A percentile compares a stretch with the other conserved stretches of the same genome.
Evolutionary conservation across 2,797 vertebrate species (phyloP).

Genomic region (Philypnodon macrostomus): DNA sequence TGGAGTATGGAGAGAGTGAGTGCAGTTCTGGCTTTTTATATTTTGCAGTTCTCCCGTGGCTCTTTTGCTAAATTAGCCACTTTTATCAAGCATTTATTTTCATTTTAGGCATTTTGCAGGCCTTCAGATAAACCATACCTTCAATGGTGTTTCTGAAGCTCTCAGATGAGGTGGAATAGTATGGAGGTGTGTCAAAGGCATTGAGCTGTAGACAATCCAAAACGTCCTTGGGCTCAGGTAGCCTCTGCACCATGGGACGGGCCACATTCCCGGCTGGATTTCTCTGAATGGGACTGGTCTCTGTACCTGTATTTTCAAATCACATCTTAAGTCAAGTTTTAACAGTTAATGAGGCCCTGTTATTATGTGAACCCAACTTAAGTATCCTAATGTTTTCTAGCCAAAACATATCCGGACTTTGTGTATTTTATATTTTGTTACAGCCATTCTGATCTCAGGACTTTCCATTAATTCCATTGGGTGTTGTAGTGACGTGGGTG

Average conservation of each 20-base stretch:
- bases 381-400: no score
- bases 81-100: not conserved
- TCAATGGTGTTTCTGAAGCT: conserved; percentile 96
- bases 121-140: conserved; percentile 80
- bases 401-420: no score
- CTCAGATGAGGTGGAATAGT: conserved; percentile 91
- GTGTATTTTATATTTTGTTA: no score
- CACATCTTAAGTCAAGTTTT: no score
- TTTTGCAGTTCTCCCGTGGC: conserved; percentile 22
- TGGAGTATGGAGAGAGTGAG: conserved; percentile 26
- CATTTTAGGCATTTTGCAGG: not conserved
- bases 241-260: conserved; percentile 89
- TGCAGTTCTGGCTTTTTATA: conserved; percentile 26
- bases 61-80: conserved; percentile 12
- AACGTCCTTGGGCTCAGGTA: conserved; percentile 88
- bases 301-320: conserved; percentile 78
- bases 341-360: no score
- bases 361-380: no score
- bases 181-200: conserved; percentile 91
- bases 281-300: conserved; percentile 86
- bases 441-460: no score
- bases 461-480: no score
- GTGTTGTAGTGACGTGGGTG: no score
- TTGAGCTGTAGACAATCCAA: conserved; percentile 88
- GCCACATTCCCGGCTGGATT: conserved; percentile 92